phyloP scores from a whole-genome alignment of 2,113 vertebrate genomes.

The Zingel zingel region DNA sequence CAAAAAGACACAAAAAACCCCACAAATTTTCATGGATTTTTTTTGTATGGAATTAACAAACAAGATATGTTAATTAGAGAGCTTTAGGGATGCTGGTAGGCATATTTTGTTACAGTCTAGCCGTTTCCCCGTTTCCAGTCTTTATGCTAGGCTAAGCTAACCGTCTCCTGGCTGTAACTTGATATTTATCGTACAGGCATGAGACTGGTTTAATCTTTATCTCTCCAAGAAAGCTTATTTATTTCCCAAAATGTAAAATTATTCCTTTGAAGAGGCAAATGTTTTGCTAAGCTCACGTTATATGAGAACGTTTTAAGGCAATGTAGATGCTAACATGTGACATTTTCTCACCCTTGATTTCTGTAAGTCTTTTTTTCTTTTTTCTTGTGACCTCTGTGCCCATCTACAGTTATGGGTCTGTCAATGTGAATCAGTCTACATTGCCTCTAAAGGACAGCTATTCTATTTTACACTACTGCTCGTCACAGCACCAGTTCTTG shows the following conservation, averaged over 20 bases:
- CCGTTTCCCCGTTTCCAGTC: neutral
- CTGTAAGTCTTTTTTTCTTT: neutral
- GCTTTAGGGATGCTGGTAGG: neutral
- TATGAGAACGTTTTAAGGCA: slow-evolving; percentile 5
- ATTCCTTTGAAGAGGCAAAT: neutral
- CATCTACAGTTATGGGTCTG: neutral
- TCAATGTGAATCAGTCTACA: slow-evolving; percentile 5
- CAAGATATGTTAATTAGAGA: neutral
- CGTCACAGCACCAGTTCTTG: neutral
- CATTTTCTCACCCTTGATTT: slow-evolving; percentile 14
- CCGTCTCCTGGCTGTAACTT: neutral
- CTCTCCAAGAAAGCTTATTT: neutral
- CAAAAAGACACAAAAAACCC: neutral
- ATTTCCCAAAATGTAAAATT: slow-evolving; percentile 9
- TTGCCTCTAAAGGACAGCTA: neutral
- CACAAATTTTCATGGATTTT: too few relatives aligned
- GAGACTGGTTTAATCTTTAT: neutral
- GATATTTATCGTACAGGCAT: neutral
- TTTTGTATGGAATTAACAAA: neutral
- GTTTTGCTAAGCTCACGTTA: neutral
- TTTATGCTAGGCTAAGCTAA: slow-evolving; percentile 3
- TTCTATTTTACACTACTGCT: slow-evolving; percentile 1
- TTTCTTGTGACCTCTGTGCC: slow-evolving; percentile 1
- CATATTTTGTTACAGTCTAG: neutral
- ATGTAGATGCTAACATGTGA: neutral